Evolutionary conservation across 2,888 invertebrate species (phyloP).

Genomic region (Drosophila heteroneura): DNA sequence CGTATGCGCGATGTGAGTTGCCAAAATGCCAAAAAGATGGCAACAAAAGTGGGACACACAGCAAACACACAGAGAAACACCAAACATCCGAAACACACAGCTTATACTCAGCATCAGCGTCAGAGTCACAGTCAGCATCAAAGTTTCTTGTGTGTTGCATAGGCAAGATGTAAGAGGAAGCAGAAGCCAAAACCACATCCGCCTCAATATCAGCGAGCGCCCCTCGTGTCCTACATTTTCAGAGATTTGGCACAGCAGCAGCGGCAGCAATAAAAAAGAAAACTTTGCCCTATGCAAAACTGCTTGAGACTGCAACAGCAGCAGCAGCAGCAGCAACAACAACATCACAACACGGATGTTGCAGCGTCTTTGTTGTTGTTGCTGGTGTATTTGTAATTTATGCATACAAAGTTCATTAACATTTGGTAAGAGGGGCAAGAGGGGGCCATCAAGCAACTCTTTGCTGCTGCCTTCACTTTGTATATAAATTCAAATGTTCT

Average conservation of each 20-base stretch:
- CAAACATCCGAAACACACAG: constrained; percentile 3
- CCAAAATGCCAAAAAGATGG: constrained; percentile 32
- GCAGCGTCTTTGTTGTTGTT: constrained; percentile 23
- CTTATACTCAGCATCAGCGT: neutral
- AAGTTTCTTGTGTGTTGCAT: constrained; percentile 23
- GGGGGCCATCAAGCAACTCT: constrained; percentile 5
- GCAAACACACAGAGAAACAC: constrained; percentile 14
- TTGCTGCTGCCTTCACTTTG: constrained; percentile 36
- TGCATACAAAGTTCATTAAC: constrained; percentile 68
- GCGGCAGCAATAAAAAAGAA: constrained; percentile 38
- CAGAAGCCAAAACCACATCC: constrained; percentile 44
- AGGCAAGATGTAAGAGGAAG: constrained; percentile 56
- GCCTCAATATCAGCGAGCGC: constrained; percentile 54
- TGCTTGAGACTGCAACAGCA: constrained; percentile 49
- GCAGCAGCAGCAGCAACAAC: constrained; percentile 24
- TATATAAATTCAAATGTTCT: constrained; percentile 64
- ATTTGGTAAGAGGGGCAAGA: constrained; percentile 39
- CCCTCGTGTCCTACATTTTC: constrained; percentile 49
- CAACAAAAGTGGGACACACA: constrained; percentile 42
- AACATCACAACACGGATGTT: constrained; percentile 57
- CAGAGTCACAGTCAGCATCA: neutral
- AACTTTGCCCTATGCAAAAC: constrained; percentile 58
- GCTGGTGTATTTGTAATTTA: constrained; percentile 50
- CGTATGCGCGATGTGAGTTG: constrained; percentile 52
- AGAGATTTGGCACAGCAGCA: constrained; percentile 49